Evolutionary conservation across 1,140 invertebrate species (phyloP), one percentile per base, ranked within the genome.

Genomic region (Hirudo medicinalis): DNA sequence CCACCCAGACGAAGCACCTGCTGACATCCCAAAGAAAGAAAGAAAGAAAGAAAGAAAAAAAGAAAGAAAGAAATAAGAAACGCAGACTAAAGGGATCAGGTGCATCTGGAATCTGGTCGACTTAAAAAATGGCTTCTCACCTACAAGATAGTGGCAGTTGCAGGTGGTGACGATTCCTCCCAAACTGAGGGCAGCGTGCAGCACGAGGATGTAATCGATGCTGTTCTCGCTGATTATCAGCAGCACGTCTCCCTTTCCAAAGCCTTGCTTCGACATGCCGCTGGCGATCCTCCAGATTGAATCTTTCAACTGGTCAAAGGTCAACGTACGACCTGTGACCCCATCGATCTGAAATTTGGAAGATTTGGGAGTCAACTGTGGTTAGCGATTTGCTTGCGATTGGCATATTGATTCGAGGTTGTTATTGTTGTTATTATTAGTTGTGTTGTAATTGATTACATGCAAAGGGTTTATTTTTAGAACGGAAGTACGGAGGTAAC

Each of bases 141-240:
- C 17, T 54, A 49, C 22, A 54, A 70, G 69, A 54, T 70, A 70
- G 49, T 70, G 36, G 22, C 36, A 22, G 53, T 70, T 70, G 22
- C 32, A 36, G 11, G 49, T 70, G n/a, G 69, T 53, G n/a, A 70
- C 69, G 8, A 49, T 54, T 43, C 69, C 69, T 15, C 69, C 69
- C 36, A 70, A 22, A 20, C 69, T 53, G 36, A 70, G 43, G 43
- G 25, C 53, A 20, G 69, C 69, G 29, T 70, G 49, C 43, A 70
- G 53, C 3, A 70, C 43, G 17, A 70, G 53, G 19, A 70, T 70
- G 53, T n/a, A 70, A 53, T 70, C 69, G 19, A 70, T 54, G 69
- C 32, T 53, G 29, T 70, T 70, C 29, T 70, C 69, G 53, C 69
- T 70, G 8, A 70, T 53, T 6, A 70, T 54, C 36, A 70, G 19